These are phyloP conservation scores for Cherax destructor DNA, from an alignment of 1,140 invertebrate genomes.

Conservation along the genomic window DNA sequence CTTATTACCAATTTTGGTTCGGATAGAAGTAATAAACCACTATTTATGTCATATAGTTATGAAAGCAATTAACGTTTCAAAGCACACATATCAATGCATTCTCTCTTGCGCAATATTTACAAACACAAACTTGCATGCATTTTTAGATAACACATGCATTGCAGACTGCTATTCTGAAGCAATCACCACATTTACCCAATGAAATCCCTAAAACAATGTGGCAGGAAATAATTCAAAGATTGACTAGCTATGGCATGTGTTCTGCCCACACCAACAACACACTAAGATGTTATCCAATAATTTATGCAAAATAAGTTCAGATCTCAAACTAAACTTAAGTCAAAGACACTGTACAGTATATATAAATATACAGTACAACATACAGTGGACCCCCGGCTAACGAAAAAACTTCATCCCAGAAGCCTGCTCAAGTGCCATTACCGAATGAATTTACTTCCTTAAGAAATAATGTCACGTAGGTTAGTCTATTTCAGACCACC, in stretches of 20 bases:
- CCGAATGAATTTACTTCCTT: no score
- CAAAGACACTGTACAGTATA: neutral
- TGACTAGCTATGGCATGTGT: neutral
- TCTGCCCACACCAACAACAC: neutral
- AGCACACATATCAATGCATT: neutral
- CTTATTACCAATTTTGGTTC: no score
- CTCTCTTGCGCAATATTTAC: conserved; percentile 10
- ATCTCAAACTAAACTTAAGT: neutral
- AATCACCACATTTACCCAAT: neutral
- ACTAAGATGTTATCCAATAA: neutral
- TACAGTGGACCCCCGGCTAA: no score
- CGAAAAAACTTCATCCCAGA: no score
- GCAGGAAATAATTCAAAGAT: neutral
- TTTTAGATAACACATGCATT: neutral
- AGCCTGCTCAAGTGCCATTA: no score
- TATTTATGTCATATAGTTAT: neutral
- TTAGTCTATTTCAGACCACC: no score
- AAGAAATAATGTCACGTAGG: no score
- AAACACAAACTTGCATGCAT: conserved; percentile 5
- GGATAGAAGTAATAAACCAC: neutral
- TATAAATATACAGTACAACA: no score
- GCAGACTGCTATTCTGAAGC: neutral
- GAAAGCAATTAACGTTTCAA: neutral
- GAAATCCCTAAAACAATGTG: neutral
- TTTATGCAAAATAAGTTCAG: neutral